A percentile compares a stretch with the other conserved stretches of the same genome.
These are phyloP conservation scores for Pycnonotus jocosus DNA, from an alignment of 2,113 vertebrate species.

Conservation along the genomic window DNA sequence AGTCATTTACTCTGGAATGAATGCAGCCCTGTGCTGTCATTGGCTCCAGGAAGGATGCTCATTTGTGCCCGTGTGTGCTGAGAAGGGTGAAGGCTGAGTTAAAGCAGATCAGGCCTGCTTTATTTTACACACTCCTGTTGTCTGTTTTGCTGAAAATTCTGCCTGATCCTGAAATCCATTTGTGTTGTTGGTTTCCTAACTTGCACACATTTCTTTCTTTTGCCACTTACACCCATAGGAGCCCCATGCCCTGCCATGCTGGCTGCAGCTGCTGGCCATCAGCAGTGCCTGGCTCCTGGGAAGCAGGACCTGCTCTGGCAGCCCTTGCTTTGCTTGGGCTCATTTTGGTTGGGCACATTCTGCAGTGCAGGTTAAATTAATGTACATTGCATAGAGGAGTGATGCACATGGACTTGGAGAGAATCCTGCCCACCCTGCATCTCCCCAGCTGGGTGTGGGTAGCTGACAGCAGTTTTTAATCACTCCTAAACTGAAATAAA, in stretches of 20 bases:
- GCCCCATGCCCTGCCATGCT: not conserved
- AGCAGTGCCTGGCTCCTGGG: not conserved
- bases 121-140: slow-evolving; percentile 8
- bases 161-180: not conserved
- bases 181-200: not conserved
- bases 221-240: not conserved
- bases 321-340: not conserved
- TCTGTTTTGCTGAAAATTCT: not conserved
- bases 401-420: not conserved
- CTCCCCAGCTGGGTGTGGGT: not conserved
- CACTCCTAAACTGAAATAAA: not conserved
- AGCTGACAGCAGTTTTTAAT: not conserved
- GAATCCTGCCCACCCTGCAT: not conserved
- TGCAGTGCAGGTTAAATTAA: not conserved
- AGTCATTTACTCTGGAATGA: not conserved
- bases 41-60: not conserved
- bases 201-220: not conserved
- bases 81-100: slow-evolving; percentile 15
- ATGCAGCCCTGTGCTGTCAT: not conserved
- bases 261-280: not conserved
- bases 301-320: not conserved
- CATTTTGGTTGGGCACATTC: not conserved
- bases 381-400: not conserved
- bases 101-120: slow-evolving; percentile 44
- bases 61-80: not conserved